Evolutionary conservation across 2,888 invertebrate species (phyloP).

Genomic region (Choristoneura rosaceana): DNA sequence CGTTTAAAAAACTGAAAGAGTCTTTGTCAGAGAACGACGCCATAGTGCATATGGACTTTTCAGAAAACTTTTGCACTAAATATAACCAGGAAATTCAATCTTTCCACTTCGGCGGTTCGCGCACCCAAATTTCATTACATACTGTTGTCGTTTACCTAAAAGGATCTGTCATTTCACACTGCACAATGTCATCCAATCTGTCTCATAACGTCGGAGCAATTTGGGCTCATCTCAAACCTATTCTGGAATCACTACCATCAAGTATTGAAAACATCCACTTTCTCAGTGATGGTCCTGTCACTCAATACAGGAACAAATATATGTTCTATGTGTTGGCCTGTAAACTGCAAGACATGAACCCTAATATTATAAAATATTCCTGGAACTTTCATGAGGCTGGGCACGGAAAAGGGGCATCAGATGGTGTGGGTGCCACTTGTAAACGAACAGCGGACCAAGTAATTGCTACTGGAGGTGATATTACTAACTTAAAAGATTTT

Average conservation of each 20-base stretch:
- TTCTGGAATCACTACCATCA: constrained; percentile 42
- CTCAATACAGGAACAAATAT: constrained; percentile 57
- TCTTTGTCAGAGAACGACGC: constrained; percentile 45
- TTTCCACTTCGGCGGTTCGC: constrained; percentile 49
- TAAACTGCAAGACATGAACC: constrained; percentile 48
- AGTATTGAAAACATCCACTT: constrained; percentile 53
- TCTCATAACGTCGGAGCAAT: constrained; percentile 51
- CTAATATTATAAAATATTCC: constrained; percentile 47
- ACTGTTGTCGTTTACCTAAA: neutral
- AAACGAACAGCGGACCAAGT: too few species aligned
- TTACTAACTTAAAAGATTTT: too few species aligned
- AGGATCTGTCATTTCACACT: neutral
- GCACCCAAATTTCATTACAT: constrained; percentile 9
- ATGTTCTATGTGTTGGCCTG: constrained; percentile 55
- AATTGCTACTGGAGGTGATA: too few species aligned
- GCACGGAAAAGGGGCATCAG: constrained; percentile 57
- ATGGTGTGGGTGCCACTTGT: too few species aligned
- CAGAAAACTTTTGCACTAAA: constrained; percentile 57
- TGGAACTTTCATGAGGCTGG: constrained; percentile 50
- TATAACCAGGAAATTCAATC: constrained; percentile 60
- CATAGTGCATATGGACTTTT: constrained; percentile 55
- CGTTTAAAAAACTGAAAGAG: constrained; percentile 38
- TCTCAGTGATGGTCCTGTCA: constrained; percentile 57
- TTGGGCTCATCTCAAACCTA: constrained; percentile 53
- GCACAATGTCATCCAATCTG: constrained; percentile 48